These are phyloP conservation scores for Festucalex cinctus DNA, from an alignment of 2,113 vertebrate species.

Conservation along the genomic window DNA sequence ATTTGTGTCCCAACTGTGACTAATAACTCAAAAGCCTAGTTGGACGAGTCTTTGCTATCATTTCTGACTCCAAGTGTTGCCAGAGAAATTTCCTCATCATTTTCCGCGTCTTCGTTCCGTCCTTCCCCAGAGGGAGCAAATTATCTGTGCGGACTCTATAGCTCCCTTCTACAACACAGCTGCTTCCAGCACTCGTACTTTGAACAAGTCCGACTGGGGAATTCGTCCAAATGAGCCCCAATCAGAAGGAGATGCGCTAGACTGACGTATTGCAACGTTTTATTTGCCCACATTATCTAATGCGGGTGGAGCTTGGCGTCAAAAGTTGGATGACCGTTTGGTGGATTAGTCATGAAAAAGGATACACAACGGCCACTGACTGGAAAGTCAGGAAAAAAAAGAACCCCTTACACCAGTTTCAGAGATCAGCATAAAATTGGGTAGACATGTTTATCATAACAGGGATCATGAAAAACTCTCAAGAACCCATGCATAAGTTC, in stretches of 20 bases:
- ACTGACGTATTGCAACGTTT: background rate
- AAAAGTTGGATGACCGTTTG: background rate
- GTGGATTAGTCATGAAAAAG: background rate
- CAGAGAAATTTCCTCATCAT: constrained; percentile 36
- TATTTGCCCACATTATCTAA: background rate
- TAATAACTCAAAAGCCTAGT: constrained; percentile 4
- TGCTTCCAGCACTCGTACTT: background rate
- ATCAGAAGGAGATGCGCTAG: background rate
- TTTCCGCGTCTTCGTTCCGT: constrained; percentile 31
- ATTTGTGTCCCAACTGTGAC: constrained; percentile 8
- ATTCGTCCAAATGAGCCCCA: background rate
- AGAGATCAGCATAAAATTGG: background rate
- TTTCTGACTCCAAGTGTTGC: constrained; percentile 60
- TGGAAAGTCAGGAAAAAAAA: background rate
- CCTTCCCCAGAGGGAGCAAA: constrained; percentile 8
- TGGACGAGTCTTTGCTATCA: constrained; percentile 21
- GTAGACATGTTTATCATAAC: background rate
- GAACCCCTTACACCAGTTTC: background rate
- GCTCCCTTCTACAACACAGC: background rate
- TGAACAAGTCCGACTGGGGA: background rate
- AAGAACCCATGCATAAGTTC: background rate
- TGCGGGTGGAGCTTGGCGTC: background rate
- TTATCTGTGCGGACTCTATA: constrained; percentile 9
- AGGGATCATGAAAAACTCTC: background rate
- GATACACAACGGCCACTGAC: background rate